Percentiles rank a stretch among this genome's conserved stretches.
These are phyloP conservation scores for Xiphophorus couchianus DNA, from an alignment of 2,113 vertebrate genomes.

Conservation along the genomic window DNA sequence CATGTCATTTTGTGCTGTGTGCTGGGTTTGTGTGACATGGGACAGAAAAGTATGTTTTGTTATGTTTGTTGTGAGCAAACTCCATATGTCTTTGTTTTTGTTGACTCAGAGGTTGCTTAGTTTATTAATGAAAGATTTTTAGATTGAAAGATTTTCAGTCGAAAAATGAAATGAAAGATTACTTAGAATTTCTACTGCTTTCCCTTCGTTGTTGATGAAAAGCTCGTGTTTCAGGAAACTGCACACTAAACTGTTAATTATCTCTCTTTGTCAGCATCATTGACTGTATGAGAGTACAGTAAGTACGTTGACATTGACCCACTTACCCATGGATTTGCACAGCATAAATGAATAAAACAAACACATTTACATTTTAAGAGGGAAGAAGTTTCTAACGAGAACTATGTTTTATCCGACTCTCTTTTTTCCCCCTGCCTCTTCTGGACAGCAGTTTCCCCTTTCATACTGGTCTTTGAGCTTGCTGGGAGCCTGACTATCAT, in stretches of 20 bases:
- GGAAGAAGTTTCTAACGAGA: conserved; percentile 4
- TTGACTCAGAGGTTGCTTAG: neutral
- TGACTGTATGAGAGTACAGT: conserved; percentile 6
- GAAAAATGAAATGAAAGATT: conserved; percentile 22
- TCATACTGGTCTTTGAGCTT: conserved; percentile 43
- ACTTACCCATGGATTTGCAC: conserved; percentile 3
- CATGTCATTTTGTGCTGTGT: too few species aligned
- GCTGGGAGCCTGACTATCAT: conserved; percentile 19
- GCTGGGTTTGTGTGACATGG: too few species aligned
- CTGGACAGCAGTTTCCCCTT: conserved; percentile 23
- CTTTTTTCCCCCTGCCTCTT: neutral
- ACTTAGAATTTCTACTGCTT: conserved; percentile 17
- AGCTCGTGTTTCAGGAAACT: conserved; percentile 28
- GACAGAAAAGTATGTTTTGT: too few species aligned
- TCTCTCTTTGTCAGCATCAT: conserved; percentile 15
- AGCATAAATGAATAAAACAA: neutral
- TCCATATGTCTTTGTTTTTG: neutral
- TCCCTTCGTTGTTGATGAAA: conserved; percentile 22
- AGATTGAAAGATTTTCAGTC: neutral
- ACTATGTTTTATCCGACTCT: neutral
- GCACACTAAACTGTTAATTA: conserved; percentile 24
- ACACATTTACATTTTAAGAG: neutral
- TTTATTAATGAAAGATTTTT: conserved; percentile 36
- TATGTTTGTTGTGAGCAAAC: neutral
- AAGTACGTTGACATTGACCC: conserved; percentile 21